These are phyloP conservation scores for Lamprologus ornatipinnis DNA, from an alignment of 2,113 vertebrate genomes.

Conservation along the genomic window DNA sequence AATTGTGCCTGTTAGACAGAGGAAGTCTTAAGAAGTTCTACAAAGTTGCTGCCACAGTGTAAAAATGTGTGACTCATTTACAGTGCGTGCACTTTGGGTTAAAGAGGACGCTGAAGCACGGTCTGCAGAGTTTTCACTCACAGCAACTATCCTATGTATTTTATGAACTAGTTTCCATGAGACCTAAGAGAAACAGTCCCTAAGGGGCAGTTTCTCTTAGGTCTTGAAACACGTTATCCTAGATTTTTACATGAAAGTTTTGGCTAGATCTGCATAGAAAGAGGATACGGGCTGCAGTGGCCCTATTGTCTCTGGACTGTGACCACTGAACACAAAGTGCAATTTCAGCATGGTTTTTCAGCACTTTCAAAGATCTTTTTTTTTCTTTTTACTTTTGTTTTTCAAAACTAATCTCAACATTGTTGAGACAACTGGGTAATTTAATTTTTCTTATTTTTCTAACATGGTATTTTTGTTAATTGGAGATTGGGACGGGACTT, in stretches of 20 bases:
- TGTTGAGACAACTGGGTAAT: neutral
- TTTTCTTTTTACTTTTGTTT: neutral
- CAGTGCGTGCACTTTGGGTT: neutral
- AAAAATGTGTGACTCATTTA: conserved; percentile 9
- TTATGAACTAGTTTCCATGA: conserved; percentile 14
- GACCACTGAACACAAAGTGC: neutral
- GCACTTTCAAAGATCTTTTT: neutral
- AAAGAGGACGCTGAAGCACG: neutral
- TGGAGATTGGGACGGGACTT: neutral
- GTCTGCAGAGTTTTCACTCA: neutral
- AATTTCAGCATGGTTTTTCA: neutral
- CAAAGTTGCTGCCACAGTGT: conserved; percentile 14
- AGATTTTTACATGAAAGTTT: neutral
- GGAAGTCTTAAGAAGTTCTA: conserved; percentile 13
- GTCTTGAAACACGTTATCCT: neutral
- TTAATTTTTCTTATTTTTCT: neutral
- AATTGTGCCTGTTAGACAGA: conserved; percentile 25
- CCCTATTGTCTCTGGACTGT: neutral
- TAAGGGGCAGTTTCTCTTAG: neutral
- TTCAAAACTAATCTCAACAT: neutral
- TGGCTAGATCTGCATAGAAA: neutral
- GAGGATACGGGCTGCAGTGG: neutral
- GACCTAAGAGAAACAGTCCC: neutral
- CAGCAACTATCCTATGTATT: neutral
- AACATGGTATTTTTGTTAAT: neutral